These are phyloP conservation scores for Microcebus jonahi DNA, from an alignment of 2,113 vertebrate genomes.

Conservation along the genomic window DNA sequence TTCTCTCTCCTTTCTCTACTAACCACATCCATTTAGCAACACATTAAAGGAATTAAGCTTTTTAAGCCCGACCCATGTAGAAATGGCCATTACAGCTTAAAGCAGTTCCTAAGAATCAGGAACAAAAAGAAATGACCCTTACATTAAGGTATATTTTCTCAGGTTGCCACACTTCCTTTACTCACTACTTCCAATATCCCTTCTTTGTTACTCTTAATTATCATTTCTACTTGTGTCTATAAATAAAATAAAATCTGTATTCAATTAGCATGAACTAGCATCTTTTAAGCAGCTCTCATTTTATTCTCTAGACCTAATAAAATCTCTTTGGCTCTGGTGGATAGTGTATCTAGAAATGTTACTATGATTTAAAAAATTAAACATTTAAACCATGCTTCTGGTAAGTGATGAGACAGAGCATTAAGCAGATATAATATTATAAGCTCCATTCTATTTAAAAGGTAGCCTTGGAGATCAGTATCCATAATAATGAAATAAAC, in stretches of 20 bases:
- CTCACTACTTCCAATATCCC: constrained; percentile 26
- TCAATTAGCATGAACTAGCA: constrained; percentile 51
- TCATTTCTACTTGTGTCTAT: constrained; percentile 27
- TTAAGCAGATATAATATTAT: background rate
- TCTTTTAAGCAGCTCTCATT: constrained; percentile 47
- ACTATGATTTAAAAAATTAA: constrained; percentile 33
- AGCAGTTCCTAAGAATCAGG: constrained; percentile 34
- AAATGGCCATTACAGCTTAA: constrained; percentile 17
- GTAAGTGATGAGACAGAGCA: background rate
- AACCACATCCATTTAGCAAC: constrained; percentile 6
- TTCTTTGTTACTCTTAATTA: constrained; percentile 38
- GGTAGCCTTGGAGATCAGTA: background rate
- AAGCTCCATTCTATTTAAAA: constrained; percentile 26
- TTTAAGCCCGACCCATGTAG: background rate
- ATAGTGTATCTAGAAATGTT: constrained; percentile 25
- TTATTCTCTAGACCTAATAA: constrained; percentile 43
- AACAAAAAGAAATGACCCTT: constrained; percentile 23
- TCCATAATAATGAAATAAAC: background rate
- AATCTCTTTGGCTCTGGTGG: constrained; percentile 27
- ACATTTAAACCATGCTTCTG: constrained; percentile 50
- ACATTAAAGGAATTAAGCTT: constrained; percentile 32
- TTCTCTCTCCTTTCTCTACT: background rate
- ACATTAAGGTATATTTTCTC: background rate
- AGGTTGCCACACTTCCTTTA: background rate
- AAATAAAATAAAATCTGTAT: constrained; percentile 45